Evolutionary conservation across 2,797 vertebrate genomes (phyloP).

Genomic region (Poecilia gillii): DNA sequence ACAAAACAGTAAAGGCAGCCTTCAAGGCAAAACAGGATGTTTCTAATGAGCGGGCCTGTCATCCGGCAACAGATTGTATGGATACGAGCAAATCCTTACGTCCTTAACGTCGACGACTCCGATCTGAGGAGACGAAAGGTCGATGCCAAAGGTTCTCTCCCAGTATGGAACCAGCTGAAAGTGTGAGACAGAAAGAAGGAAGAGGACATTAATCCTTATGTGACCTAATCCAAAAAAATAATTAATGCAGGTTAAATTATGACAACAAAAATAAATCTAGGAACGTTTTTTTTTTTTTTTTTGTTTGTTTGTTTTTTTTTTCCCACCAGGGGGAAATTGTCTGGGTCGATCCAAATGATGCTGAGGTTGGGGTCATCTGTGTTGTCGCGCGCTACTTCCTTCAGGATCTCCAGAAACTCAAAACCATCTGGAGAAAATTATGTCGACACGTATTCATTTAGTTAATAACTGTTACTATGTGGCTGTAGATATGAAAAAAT

Average conservation of each 20-base stretch:
- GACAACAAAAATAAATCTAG: not conserved
- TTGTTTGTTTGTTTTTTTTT: slow-evolving; percentile 24
- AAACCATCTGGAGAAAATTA: slow-evolving; percentile 82
- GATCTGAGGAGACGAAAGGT: slow-evolving; percentile 89
- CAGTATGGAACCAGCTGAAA: slow-evolving; percentile 91
- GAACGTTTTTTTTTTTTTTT: not conserved
- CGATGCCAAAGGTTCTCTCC: slow-evolving; percentile 92
- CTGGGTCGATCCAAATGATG: slow-evolving; percentile 95
- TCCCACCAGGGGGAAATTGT: slow-evolving; percentile 90
- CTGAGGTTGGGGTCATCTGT: slow-evolving; percentile 91
- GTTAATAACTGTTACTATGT: not conserved
- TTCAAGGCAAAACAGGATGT: not conserved
- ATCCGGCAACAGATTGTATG: not conserved
- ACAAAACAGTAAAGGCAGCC: not conserved
- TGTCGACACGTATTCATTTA: not conserved
- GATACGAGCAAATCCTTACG: slow-evolving; percentile 77
- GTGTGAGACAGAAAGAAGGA: slow-evolving; percentile 3
- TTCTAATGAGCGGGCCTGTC: not conserved
- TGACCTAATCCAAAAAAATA: not conserved
- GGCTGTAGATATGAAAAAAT: not conserved
- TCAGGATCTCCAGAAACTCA: slow-evolving; percentile 92
- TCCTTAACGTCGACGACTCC: slow-evolving; percentile 93
- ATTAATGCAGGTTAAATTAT: not conserved
- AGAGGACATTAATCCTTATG: not conserved
- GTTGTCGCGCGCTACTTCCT: slow-evolving; percentile 91